phyloP scores from a whole-genome alignment of 2,797 vertebrate species.

The Pipistrellus nathusii region DNA sequence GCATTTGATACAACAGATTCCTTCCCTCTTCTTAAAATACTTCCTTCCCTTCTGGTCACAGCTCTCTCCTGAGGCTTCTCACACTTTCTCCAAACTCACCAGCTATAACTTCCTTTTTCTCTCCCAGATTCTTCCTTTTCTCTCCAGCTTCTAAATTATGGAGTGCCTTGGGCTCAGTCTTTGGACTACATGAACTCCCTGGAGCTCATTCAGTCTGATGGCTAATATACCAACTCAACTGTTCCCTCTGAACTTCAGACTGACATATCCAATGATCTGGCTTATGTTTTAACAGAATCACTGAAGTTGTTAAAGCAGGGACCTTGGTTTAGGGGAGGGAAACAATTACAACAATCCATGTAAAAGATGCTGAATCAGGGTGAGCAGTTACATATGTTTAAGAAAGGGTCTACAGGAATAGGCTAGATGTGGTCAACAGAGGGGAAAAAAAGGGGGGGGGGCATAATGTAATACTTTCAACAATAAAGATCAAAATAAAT shows the following conservation, averaged over 20 bases:
- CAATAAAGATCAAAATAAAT: too few relatives aligned
- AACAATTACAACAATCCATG: neutral
- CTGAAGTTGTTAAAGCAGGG: neutral
- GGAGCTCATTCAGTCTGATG: neutral
- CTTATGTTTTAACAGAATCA: neutral
- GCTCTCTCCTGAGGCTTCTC: neutral
- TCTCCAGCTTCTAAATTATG: neutral
- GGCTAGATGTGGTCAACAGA: too few relatives aligned
- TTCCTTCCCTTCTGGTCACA: neutral
- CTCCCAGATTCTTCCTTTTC: neutral
- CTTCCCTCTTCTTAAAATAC: neutral
- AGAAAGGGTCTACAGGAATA: neutral
- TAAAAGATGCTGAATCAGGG: neutral
- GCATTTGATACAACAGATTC: neutral
- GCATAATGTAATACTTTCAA: too few relatives aligned
- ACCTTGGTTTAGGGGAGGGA: neutral
- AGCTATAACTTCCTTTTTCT: neutral
- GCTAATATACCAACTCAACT: neutral
- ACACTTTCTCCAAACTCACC: neutral
- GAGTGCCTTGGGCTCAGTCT: neutral
- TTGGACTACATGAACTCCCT: neutral
- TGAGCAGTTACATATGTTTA: neutral
- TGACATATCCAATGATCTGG: neutral
- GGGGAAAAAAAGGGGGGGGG: too few relatives aligned
- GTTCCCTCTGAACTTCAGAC: neutral